phyloP scores from a whole-genome alignment of 2,113 vertebrate genomes.

The Chamaea fasciata region DNA sequence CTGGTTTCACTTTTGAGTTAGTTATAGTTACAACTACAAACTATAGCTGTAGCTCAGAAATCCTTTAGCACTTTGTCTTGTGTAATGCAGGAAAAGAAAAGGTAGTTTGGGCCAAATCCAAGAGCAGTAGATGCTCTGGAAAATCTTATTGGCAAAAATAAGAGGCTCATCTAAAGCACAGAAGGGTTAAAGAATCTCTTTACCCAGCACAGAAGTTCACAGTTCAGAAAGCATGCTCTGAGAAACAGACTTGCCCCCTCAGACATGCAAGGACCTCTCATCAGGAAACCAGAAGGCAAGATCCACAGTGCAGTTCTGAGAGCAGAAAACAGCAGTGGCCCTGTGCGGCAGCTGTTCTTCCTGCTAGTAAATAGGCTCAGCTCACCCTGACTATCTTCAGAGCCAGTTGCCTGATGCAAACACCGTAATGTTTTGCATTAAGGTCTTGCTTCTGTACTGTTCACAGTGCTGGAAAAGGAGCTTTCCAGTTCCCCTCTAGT shows the following conservation, averaged over 20 bases:
- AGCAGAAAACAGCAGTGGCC: not conserved
- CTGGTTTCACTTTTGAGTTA: not conserved
- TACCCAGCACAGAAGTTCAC: not conserved
- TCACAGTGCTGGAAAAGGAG: constrained; percentile 38
- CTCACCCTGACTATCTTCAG: constrained; percentile 58
- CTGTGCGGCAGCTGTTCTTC: not conserved
- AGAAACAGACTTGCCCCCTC: not conserved
- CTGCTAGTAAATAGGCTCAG: constrained; percentile 23
- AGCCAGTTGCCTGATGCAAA: constrained; percentile 54
- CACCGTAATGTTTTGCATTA: constrained; percentile 50
- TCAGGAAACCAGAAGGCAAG: constrained; percentile 21
- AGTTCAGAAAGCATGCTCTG: not conserved
- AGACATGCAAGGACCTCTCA: not conserved
- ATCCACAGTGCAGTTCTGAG: constrained; percentile 23
- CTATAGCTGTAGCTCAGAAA: not conserved
- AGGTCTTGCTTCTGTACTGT: constrained; percentile 12
- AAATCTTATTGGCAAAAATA: not conserved
- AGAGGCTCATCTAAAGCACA: not conserved
- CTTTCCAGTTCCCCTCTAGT: not conserved
- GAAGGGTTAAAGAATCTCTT: not conserved
- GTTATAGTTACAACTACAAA: not conserved
- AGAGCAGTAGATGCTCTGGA: not conserved
- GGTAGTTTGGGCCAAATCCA: not conserved
- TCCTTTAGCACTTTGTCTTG: not conserved
- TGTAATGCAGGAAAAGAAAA: not conserved